Conservation (phyloP, 2,113 vertebrate genomes). For the Pseudorectes ferrugineus region DNA sequence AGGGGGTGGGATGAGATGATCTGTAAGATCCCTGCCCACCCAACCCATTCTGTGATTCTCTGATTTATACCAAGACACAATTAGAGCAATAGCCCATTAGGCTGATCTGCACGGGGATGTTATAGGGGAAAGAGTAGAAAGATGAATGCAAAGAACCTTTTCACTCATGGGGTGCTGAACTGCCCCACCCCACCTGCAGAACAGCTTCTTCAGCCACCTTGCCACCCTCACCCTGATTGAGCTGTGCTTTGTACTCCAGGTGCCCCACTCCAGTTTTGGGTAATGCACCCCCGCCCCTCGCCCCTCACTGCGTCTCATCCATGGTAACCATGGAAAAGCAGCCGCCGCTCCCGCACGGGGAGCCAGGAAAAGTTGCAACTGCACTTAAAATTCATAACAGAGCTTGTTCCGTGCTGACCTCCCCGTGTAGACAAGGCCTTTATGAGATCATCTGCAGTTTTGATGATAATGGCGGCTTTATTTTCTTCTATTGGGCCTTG, state of each 20-base stretch:
- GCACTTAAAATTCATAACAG: slow-evolving; percentile 25
- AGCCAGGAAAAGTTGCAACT: background rate
- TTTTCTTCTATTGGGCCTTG: slow-evolving; percentile 53
- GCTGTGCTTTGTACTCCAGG: background rate
- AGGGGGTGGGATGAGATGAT: background rate
- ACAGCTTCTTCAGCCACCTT: background rate
- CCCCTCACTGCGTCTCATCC: accelerated
- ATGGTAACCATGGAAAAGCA: accelerated
- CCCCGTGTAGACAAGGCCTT: slow-evolving; percentile 36
- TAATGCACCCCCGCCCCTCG: accelerated
- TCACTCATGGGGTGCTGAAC: accelerated
- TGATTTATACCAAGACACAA: accelerated
- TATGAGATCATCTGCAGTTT: slow-evolving; percentile 63
- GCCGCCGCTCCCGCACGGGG: accelerated
- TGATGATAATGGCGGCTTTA: slow-evolving; percentile 55
- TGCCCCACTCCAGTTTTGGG: background rate
- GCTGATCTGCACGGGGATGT: accelerated
- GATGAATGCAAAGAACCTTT: background rate
- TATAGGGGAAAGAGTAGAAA: background rate
- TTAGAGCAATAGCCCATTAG: accelerated
- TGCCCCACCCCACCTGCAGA: background rate
- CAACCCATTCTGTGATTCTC: no score
- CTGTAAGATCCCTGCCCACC: no score
- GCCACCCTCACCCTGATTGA: background rate
- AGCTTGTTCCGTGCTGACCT: slow-evolving; percentile 27